Base-by-base conservation (phyloP, 2,888 invertebrate species). In the Machimus rusticus region DNA sequence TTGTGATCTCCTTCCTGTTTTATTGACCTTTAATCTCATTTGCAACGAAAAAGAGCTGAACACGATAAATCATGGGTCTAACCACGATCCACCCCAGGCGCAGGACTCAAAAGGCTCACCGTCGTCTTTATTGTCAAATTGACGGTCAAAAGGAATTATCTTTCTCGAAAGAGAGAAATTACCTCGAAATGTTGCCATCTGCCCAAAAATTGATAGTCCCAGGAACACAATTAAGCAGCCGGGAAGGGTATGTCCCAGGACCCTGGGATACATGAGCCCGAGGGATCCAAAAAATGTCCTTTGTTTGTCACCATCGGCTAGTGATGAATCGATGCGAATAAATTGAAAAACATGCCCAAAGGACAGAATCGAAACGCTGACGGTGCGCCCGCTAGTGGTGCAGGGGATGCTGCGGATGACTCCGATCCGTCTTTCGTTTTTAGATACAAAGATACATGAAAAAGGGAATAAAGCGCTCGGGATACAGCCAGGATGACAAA, bases 171-270 rank as follows among this genome's bases (percentile, higher is more conserved):
- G 88, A 88, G 86, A 88, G 66, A 66, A 88, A 88, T 88, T 88
- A 88, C 88, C 77, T 87, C 84, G 23, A 87, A 88, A 88, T 88
- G 88, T 78, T 88, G 84, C 88, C 88, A 88, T 88, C 88, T 88
- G 88, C 85, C 88, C 74, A 46, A 88, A 81, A 87, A 82, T 87
- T 86, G 74, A 88, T 84, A 74, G 57, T 87, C 84, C 87, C 57
- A 66, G 23, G 86, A 85, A 87, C 86, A 86, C 88, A 88, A 88
- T 88, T 88, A 88, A 88, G 66, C 66, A 66, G 66, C 84, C 79
- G 66, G 43, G 55, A 37, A 46, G 43, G 57, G 55, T 37, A 34
- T 77, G 78, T 77, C 19, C 19, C 66, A 12, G 12, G 12, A 46
- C 23, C 12, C 19, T 23, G 39, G 28, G 46, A 74, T 39, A 74